Conservation (phyloP, 2,113 vertebrate genomes). For the Psephotus haematonotus region DNA sequence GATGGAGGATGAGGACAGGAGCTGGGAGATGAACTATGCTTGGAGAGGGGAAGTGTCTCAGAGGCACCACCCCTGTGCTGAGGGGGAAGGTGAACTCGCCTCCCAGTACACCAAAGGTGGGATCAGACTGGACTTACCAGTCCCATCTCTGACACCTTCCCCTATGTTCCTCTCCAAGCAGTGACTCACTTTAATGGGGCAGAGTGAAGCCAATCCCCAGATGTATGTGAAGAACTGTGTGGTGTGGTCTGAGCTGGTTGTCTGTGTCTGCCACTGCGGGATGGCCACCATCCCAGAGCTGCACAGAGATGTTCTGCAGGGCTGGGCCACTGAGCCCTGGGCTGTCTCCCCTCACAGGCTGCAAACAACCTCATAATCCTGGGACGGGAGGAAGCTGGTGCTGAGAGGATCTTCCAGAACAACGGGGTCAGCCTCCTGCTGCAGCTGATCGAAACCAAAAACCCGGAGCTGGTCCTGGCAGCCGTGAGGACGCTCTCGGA, state of each 20-base stretch:
- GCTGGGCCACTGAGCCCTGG: background rate
- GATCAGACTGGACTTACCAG: background rate
- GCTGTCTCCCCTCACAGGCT: conserved; percentile 75
- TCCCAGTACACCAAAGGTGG: background rate
- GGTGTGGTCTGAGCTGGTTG: background rate
- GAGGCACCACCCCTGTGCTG: background rate
- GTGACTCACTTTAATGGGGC: background rate
- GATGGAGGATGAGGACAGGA: background rate
- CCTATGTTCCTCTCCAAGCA: background rate
- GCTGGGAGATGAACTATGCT: background rate
- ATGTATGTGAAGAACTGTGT: background rate
- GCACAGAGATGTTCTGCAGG: rapidly evolving
- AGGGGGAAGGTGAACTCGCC: background rate
- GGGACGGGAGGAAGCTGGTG: conserved; percentile 91
- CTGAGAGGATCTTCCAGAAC: conserved; percentile 94
- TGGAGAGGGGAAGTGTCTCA: background rate
- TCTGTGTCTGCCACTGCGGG: background rate
- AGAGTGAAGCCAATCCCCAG: background rate
- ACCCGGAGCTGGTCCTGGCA: conserved; percentile 88
- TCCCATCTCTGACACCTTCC: background rate
- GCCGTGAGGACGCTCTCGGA: conserved; percentile 89
- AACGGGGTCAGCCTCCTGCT: conserved; percentile 88
- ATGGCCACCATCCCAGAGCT: background rate
- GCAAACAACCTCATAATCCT: conserved; percentile 96
- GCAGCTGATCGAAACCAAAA: conserved; percentile 87